Evolutionary conservation across 2,113 vertebrate genomes (phyloP).

Genomic region (Dipodomys ordii): DNA sequence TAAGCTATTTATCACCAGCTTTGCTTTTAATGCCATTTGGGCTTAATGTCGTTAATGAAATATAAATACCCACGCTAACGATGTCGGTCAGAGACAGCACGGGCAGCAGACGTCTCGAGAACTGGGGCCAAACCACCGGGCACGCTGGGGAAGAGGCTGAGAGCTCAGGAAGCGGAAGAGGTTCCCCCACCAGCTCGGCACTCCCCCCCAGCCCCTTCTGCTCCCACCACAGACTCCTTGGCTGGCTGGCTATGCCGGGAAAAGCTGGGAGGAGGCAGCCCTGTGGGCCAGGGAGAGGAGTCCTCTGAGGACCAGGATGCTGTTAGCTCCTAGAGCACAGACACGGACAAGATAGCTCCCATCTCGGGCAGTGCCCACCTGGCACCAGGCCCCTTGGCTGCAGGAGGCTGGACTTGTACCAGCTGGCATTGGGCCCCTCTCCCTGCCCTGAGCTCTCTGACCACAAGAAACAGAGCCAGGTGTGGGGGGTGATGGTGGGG

Average conservation of each 20-base stretch:
- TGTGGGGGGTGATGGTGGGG: conserved; percentile 4
- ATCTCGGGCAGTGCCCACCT: conserved; percentile 62
- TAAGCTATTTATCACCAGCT: conserved; percentile 92
- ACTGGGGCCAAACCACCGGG: conserved; percentile 86
- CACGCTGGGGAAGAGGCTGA: conserved; percentile 74
- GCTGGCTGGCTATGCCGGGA: conserved; percentile 64
- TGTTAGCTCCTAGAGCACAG: conserved; percentile 26
- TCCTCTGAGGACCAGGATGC: background rate
- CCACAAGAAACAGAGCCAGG: background rate
- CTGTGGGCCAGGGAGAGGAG: background rate
- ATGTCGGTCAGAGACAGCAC: conserved; percentile 91
- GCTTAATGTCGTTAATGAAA: conserved; percentile 93
- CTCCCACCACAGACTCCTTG: conserved; percentile 52
- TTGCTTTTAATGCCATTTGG: conserved; percentile 92
- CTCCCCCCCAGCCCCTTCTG: conserved; percentile 47
- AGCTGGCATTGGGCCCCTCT: conserved; percentile 65
- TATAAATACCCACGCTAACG: conserved; percentile 92
- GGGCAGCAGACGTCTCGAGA: conserved; percentile 87
- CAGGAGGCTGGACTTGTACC: conserved; percentile 68
- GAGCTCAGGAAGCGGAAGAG: conserved; percentile 74
- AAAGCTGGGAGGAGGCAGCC: conserved; percentile 50
- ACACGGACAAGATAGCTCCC: background rate
- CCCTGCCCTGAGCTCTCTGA: conserved; percentile 44
- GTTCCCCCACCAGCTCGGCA: conserved; percentile 58
- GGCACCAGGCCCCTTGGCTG: conserved; percentile 71